Base-by-base conservation (phyloP, 2,888 invertebrate species). In the Entomobrya multifasciata region DNA sequence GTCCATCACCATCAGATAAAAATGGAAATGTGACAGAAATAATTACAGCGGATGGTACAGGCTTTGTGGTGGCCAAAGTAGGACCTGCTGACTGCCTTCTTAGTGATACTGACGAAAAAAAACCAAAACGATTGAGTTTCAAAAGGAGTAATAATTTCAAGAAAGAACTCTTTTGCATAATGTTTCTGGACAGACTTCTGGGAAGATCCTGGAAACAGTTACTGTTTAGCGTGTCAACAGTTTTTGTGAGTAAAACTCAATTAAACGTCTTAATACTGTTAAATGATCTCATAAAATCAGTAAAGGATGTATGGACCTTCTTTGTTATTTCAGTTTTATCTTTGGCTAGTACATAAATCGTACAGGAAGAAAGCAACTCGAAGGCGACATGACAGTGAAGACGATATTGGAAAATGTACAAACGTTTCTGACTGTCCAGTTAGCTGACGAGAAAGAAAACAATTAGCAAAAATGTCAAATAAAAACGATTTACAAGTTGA, bases 61-160 rank as follows among this genome's bases (percentile, higher is more conserved):
- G 49, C 10, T 80, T 86, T 49, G 74, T 80, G 6, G 86, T 86
- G 22, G 86, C 86, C 1, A 80, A 79, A 65, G 27, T 84, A n/a
- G 84, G 77, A 17, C 74, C 74, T 6, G 57, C 65, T 1, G 55
- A 62, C n/a, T n/a, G n/a, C 11, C n/a, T 62, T 15, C 20, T 62
- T 13, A 17, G 11, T 52, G 65, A 79, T 0, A n/a, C 15, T 62
- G 3, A 8, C 8, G 20, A 41, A 57, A 5, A 2, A 36, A 36
- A 6, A 22, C 36, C 5, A 41, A 27, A 36, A 36, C 4, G 36
- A 36, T 36, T 36, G 36, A 36, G 36, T 8, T 4, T 36, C 36
- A 36, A 8, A 15, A 36, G 13, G 3, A 27, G 52, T 17, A 77
- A 22, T 30, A 11, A 22, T 4, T 8, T 6, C 36, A 65, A 72